Conservation (phyloP, 2,113 vertebrate species). For the Mus spicilegus region DNA sequence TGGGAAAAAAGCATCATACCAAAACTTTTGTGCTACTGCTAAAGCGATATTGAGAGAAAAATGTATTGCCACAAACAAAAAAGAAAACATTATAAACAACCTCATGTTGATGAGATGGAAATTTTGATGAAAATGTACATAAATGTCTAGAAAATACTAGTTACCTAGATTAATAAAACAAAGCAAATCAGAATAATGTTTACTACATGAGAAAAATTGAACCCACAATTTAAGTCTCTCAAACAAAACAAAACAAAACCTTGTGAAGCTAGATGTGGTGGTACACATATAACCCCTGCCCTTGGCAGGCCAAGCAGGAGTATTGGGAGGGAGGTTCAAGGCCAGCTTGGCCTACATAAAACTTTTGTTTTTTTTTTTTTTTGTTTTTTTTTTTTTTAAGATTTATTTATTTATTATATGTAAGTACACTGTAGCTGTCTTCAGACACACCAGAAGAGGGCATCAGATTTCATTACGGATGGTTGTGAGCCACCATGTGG, state of each 20-base stretch:
- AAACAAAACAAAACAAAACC: not conserved
- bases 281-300: not conserved
- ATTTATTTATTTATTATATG: too few relatives aligned
- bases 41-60: not conserved
- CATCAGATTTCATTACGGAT: too few relatives aligned
- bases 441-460: too few relatives aligned
- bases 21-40: not conserved
- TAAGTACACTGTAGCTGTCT: too few relatives aligned
- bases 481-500: too few relatives aligned
- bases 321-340: not conserved
- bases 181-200: conserved; percentile 24
- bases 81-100: not conserved
- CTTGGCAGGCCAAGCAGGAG: not conserved
- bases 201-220: conserved; percentile 44
- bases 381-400: too few relatives aligned
- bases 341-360: not conserved
- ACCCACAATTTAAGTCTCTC: not conserved
- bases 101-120: not conserved
- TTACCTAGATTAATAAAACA: not conserved
- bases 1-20: conserved; percentile 5
- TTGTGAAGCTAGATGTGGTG: not conserved
- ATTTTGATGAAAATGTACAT: conserved; percentile 14
- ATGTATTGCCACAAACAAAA: conserved; percentile 11
- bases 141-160: not conserved
- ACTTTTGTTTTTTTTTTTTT: too few relatives aligned